Evolutionary conservation across 2,113 vertebrate species (phyloP).

Genomic region (Mus pahari): DNA sequence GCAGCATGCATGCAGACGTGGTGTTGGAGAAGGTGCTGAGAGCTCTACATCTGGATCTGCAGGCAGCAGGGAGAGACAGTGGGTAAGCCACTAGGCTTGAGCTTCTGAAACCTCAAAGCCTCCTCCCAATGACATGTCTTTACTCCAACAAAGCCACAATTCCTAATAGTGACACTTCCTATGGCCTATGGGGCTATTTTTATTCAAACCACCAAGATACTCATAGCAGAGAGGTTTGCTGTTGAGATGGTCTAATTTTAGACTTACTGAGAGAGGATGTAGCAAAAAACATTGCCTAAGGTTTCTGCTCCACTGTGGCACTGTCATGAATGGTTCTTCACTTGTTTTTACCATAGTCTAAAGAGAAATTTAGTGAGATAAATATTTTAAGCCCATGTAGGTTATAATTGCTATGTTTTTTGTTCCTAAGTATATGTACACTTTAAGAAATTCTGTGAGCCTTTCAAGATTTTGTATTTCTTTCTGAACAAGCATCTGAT

Average conservation of each 20-base stretch:
- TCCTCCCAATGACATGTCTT: background rate
- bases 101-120: background rate
- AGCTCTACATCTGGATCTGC: background rate
- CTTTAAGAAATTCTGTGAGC: background rate
- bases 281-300: background rate
- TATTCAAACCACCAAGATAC: background rate
- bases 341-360: background rate
- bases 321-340: background rate
- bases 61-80: background rate
- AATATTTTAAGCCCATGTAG: background rate
- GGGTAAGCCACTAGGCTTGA: background rate
- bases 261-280: background rate
- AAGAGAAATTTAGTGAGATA: conserved; percentile 51
- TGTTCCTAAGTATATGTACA: background rate
- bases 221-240: conserved; percentile 1
- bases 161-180: background rate
- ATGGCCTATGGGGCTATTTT: background rate
- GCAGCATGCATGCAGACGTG: background rate
- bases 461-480: conserved; percentile 31
- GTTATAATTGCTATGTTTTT: background rate
- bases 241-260: background rate
- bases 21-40: background rate
- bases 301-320: background rate
- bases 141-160: background rate
- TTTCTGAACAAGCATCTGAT: background rate